phyloP scores from a whole-genome alignment of 53 echinoderm and acorn worm species.

The Holothuria leucospilota region DNA sequence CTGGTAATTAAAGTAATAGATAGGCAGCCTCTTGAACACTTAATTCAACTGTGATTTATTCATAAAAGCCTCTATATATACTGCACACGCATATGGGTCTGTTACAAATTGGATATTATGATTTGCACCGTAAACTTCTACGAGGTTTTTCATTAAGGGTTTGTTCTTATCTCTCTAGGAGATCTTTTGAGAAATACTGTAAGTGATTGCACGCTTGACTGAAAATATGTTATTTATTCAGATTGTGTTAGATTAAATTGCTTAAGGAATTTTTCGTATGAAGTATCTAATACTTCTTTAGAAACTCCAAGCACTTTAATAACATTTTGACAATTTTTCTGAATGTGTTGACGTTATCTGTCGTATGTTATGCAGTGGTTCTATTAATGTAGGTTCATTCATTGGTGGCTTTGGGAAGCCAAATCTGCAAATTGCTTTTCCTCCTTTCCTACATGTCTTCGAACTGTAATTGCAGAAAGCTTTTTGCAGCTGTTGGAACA shows the following conservation, averaged over 20 bases:
- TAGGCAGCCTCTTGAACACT: constrained; percentile 40
- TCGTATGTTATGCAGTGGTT: too few species aligned
- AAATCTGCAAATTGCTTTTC: background rate
- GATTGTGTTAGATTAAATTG: too few species aligned
- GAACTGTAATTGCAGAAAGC: constrained; percentile 11
- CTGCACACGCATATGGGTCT: constrained; percentile 41
- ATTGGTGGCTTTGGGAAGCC: constrained; percentile 1
- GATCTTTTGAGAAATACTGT: too few species aligned
- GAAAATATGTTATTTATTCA: too few species aligned
- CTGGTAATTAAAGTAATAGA: constrained; percentile 28
- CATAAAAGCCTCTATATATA: background rate
- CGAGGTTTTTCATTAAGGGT: too few species aligned
- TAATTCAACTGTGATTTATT: constrained; percentile 29
- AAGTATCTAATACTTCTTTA: background rate
- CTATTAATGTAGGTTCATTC: background rate
- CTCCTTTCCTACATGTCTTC: background rate
- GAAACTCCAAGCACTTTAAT: background rate
- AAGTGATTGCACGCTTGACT: too few species aligned
- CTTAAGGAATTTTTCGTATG: background rate
- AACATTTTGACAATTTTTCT: background rate
- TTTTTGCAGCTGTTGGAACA: background rate
- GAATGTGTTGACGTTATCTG: background rate
- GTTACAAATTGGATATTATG: constrained; percentile 39
- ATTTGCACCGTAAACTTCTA: too few species aligned
- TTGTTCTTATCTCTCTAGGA: too few species aligned